Percentiles rank a stretch among this genome's conserved stretches.
phyloP scores from a whole-genome alignment of 2,888 invertebrate species.

The Apamea sordens region DNA sequence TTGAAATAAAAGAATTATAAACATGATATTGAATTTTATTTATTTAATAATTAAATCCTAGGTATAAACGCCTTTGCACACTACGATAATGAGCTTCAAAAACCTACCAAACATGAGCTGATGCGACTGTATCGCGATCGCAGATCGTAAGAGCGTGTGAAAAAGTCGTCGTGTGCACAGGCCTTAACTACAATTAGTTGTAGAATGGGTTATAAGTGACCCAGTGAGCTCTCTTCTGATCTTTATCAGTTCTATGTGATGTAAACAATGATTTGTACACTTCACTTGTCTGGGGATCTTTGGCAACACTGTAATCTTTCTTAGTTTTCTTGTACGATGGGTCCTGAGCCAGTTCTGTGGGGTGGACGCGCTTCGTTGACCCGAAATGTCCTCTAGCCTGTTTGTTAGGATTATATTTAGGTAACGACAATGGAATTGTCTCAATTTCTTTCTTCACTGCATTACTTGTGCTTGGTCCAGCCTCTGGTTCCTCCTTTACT shows the following conservation, averaged over 20 bases:
- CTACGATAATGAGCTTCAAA: background rate
- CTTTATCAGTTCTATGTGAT: slow-evolving; percentile 95
- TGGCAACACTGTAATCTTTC: slow-evolving; percentile 95
- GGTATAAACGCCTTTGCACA: slow-evolving; percentile 11
- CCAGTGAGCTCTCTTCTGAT: slow-evolving; percentile 98
- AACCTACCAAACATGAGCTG: background rate
- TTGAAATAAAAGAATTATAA: slow-evolving; percentile 54
- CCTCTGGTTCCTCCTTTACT: slow-evolving; percentile 82
- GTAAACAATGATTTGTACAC: slow-evolving; percentile 99
- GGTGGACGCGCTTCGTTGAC: slow-evolving; percentile 82
- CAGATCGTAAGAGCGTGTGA: background rate
- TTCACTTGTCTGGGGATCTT: slow-evolving; percentile 96
- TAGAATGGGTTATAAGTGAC: slow-evolving; percentile 99
- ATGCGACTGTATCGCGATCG: background rate
- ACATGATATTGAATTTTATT: slow-evolving; percentile 41
- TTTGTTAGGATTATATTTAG: slow-evolving; percentile 86
- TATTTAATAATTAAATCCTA: slow-evolving; percentile 20
- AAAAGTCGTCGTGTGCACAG: background rate
- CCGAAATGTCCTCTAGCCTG: slow-evolving; percentile 86
- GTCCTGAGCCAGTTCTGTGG: slow-evolving; percentile 88
- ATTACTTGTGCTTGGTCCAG: slow-evolving; percentile 78
- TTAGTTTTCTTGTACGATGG: slow-evolving; percentile 94
- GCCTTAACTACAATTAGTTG: slow-evolving; percentile 88
- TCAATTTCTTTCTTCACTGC: slow-evolving; percentile 84
- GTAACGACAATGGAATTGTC: slow-evolving; percentile 85